Conservation (phyloP, 2,888 invertebrate species). For the Noctua janthe region DNA sequence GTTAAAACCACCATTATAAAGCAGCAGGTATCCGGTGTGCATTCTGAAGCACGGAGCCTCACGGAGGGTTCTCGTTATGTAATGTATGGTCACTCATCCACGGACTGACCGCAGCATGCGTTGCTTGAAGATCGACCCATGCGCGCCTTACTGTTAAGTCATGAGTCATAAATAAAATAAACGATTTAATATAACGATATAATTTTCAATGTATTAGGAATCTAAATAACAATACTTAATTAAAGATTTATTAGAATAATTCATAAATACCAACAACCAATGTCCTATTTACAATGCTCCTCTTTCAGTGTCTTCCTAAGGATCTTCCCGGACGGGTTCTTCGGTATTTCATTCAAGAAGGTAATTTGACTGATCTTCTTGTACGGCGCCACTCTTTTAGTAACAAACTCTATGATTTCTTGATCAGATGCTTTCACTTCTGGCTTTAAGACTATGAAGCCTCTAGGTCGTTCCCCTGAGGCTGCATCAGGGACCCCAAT, state of each 20-base stretch:
- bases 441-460: constrained; percentile 92
- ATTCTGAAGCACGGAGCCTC: too few species aligned
- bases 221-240: background rate
- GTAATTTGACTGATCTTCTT: constrained; percentile 93
- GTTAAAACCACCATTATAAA: too few species aligned
- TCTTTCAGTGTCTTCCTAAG: constrained; percentile 91
- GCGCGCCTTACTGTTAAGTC: too few species aligned
- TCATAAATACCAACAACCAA: background rate
- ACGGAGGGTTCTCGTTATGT: too few species aligned
- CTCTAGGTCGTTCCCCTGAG: constrained; percentile 94
- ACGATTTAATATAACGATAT: too few species aligned
- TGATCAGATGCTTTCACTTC: constrained; percentile 83
- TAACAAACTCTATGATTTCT: constrained; percentile 91
- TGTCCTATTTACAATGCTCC: constrained; percentile 63
- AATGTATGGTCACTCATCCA: too few species aligned
- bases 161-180: too few species aligned
- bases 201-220: background rate
- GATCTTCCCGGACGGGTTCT: constrained; percentile 95
- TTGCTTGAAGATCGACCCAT: too few species aligned
- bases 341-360: constrained; percentile 93
- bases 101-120: too few species aligned
- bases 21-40: too few species aligned
- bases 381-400: constrained; percentile 93
- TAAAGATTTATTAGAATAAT: background rate
- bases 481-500: constrained; percentile 93